Evolutionary conservation across 2,113 vertebrate genomes (phyloP).

Genomic region (Porphyrio hochstetteri): DNA sequence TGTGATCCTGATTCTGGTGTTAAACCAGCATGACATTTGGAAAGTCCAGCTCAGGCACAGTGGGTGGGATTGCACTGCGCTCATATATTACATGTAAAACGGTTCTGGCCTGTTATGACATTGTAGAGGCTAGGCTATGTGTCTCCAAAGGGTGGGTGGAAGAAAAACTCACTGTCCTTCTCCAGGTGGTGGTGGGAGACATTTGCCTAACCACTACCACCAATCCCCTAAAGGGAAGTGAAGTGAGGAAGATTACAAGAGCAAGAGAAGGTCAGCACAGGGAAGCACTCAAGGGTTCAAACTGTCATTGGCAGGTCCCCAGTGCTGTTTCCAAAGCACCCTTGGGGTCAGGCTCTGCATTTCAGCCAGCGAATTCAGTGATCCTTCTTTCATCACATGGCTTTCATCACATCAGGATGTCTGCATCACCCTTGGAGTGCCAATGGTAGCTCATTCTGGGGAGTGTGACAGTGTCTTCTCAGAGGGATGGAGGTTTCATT

Average conservation of each 20-base stretch:
- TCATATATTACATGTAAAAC: neutral
- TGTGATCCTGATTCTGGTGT: neutral
- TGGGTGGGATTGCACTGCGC: neutral
- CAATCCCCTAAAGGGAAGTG: neutral
- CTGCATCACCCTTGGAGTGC: constrained; percentile 17
- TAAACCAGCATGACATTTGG: neutral
- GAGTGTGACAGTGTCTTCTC: constrained; percentile 36
- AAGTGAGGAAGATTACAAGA: neutral
- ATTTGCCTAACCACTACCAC: neutral
- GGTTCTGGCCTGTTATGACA: fast-evolving
- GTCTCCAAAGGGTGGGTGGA: neutral
- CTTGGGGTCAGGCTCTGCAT: constrained; percentile 17
- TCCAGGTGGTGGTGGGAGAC: neutral
- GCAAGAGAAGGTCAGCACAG: neutral
- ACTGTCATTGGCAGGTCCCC: constrained; percentile 28
- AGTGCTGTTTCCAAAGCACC: neutral
- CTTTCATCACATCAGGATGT: constrained; percentile 41
- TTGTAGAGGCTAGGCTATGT: fast-evolving
- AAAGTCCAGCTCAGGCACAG: neutral
- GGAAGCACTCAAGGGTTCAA: constrained; percentile 61
- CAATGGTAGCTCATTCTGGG: neutral
- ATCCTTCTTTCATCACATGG: constrained; percentile 35
- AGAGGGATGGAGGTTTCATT: constrained; percentile 37
- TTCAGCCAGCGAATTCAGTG: constrained; percentile 45
- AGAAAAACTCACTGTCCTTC: neutral